These are phyloP conservation scores for Hirtodrosophila trivittata DNA, from an alignment of 2,888 invertebrate genomes.

Conservation along the genomic window DNA sequence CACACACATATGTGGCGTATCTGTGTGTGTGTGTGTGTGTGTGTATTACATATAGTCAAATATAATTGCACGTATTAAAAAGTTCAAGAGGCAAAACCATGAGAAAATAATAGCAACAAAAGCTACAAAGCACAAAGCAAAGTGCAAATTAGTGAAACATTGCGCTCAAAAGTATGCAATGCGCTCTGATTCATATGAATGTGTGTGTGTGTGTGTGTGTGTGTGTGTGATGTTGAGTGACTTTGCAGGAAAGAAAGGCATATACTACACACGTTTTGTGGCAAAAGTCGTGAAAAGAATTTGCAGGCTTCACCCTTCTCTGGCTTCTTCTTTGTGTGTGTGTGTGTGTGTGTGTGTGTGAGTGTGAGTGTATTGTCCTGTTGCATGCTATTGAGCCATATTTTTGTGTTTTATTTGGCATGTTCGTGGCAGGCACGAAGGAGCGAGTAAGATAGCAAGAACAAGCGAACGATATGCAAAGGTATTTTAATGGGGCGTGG, in stretches of 20 bases:
- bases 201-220: constrained; percentile 13
- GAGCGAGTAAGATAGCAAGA: background rate
- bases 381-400: constrained; percentile 79
- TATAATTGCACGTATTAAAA: constrained; percentile 81
- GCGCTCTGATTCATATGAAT: constrained; percentile 16
- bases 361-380: constrained; percentile 55
- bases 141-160: constrained; percentile 78
- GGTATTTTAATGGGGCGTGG: constrained; percentile 47
- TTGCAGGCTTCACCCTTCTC: constrained; percentile 66
- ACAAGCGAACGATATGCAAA: constrained; percentile 30
- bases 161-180: constrained; percentile 68
- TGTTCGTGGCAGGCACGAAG: constrained; percentile 37
- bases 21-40: constrained; percentile 5
- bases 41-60: constrained; percentile 36
- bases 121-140: constrained; percentile 58
- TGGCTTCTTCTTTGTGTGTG: constrained; percentile 28
- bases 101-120: constrained; percentile 22
- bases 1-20: too few species aligned
- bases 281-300: constrained; percentile 71
- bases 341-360: constrained; percentile 26
- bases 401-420: constrained; percentile 64
- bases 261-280: constrained; percentile 54
- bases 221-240: constrained; percentile 17
- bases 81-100: constrained; percentile 47
- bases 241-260: constrained; percentile 32